Conservation (phyloP, 2,888 invertebrate genomes). For the Bruchidius siliquastri region DNA sequence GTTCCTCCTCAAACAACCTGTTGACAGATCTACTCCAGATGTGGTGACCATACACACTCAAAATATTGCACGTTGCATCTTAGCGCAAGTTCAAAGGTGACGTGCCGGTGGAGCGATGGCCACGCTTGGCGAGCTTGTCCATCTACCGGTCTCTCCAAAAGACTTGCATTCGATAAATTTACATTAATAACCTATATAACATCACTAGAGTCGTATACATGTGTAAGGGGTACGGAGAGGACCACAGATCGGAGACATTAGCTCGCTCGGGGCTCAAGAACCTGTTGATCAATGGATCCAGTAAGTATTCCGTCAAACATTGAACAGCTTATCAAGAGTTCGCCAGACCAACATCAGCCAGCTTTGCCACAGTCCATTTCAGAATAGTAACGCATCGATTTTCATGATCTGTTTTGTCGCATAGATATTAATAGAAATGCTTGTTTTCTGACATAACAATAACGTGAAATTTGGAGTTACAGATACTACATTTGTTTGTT, state of each 20-base stretch:
- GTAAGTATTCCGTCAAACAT: background rate
- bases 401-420: no score
- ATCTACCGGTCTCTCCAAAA: conserved; percentile 11
- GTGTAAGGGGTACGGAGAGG: conserved; percentile 18
- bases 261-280: conserved; percentile 4
- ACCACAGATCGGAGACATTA: conserved; percentile 8
- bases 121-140: conserved; percentile 5
- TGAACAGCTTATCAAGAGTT: background rate
- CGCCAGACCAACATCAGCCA: conserved; percentile 32
- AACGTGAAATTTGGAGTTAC: no score
- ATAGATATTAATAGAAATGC: no score
- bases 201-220: conserved; percentile 44
- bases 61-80: background rate
- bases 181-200: conserved; percentile 37
- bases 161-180: conserved; percentile 26
- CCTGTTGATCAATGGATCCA: background rate
- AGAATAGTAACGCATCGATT: no score
- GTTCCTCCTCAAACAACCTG: background rate
- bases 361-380: conserved; percentile 10
- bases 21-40: background rate
- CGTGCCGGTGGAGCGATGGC: background rate
- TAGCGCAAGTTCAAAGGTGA: background rate
- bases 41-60: background rate
- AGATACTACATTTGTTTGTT: no score
- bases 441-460: no score